These are phyloP conservation scores for Rousettus leschenaultii DNA, from an alignment of 2,113 vertebrate genomes.

Conservation along the genomic window DNA sequence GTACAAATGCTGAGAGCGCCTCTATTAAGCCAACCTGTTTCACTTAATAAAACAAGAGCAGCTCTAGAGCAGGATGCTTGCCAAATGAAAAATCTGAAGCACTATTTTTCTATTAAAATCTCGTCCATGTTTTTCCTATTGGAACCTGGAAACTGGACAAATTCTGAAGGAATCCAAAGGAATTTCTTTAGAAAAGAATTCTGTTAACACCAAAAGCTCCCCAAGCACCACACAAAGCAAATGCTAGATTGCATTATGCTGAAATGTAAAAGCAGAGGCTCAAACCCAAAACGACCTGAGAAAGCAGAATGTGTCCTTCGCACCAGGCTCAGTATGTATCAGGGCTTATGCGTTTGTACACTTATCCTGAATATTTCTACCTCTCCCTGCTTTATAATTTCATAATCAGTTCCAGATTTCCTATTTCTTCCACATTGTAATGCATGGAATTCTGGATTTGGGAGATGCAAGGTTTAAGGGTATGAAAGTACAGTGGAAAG, in stretches of 20 bases:
- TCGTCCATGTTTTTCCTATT: constrained; percentile 76
- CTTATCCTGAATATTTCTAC: constrained; percentile 70
- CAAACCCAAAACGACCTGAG: constrained; percentile 66
- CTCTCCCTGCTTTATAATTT: constrained; percentile 71
- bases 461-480: constrained; percentile 68
- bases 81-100: constrained; percentile 73
- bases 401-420: constrained; percentile 81
- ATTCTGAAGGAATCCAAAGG: constrained; percentile 73
- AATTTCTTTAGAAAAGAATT: constrained; percentile 74
- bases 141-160: constrained; percentile 78
- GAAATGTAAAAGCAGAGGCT: constrained; percentile 74
- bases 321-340: constrained; percentile 60
- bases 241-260: constrained; percentile 64
- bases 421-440: constrained; percentile 72
- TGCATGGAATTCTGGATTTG: constrained; percentile 58
- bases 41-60: constrained; percentile 59
- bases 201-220: constrained; percentile 73
- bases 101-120: constrained; percentile 75
- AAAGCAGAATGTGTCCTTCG: constrained; percentile 62
- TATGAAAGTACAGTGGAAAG: constrained; percentile 56
- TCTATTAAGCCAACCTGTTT: constrained; percentile 46
- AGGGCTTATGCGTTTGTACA: constrained; percentile 62
- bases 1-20: background rate
- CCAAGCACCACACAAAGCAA: constrained; percentile 63
- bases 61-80: constrained; percentile 47